A percentile compares a stretch with the other conserved stretches of the same genome.
These are phyloP conservation scores for Thaleichthys pacificus DNA, from an alignment of 2,797 vertebrate species.

Conservation along the genomic window DNA sequence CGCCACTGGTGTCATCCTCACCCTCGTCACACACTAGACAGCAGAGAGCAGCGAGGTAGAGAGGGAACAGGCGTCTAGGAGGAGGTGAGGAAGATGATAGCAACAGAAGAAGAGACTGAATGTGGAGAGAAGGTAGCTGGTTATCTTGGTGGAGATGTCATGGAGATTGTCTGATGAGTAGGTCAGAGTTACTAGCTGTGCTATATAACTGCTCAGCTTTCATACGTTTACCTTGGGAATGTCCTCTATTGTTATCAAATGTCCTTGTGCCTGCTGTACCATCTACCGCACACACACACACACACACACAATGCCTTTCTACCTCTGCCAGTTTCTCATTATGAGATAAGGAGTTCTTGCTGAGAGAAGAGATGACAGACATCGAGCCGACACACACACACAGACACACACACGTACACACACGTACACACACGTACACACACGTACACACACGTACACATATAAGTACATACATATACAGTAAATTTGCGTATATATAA, in stretches of 20 bases:
- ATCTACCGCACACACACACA: slow-evolving; percentile 18
- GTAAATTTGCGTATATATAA: slow-evolving; percentile 11
- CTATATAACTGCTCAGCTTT: slow-evolving; percentile 2
- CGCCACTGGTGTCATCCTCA: neutral
- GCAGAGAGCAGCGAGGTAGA: neutral
- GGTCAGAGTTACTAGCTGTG: slow-evolving; percentile 1
- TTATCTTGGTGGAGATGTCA: no score
- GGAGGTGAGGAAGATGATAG: no score
- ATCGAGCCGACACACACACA: slow-evolving; percentile 6
- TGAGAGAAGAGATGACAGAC: slow-evolving; percentile 41
- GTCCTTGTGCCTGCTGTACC: slow-evolving; percentile 34
- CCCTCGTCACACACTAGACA: neutral
- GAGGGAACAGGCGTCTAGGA: neutral
- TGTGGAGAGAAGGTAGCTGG: no score
- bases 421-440: slow-evolving; percentile 14
- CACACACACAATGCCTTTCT: slow-evolving; percentile 18
- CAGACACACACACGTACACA: slow-evolving; percentile 5
- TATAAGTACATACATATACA: slow-evolving; percentile 17
- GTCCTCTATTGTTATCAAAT: slow-evolving; percentile 42
- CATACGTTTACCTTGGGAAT: slow-evolving; percentile 36
- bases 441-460: slow-evolving; percentile 14
- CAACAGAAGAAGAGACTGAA: no score
- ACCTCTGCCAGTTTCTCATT: slow-evolving; percentile 50
- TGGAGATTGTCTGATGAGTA: no score
- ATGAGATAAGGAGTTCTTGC: slow-evolving; percentile 58